Evolutionary conservation across 53 echinoderm and acorn worm species (phyloP), one percentile per base, ranked within the genome.

Genomic region (Stichopus horrens): DNA sequence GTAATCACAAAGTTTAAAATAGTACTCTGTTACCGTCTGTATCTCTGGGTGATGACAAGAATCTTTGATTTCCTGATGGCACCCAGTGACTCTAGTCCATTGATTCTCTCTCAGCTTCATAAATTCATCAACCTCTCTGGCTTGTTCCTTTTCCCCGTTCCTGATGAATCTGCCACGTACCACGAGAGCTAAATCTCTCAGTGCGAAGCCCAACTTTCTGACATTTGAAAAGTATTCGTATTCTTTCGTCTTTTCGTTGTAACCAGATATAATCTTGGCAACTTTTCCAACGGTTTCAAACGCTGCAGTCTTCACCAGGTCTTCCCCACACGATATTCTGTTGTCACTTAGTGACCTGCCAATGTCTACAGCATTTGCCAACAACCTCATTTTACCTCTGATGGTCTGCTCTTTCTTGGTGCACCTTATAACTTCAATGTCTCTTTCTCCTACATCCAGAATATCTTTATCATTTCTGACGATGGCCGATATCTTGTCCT

Each of bases 391-490:
- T 37, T 86, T 86, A 18, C 67, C 68, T 23, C 86, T 86, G 65
- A 68, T 68, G 9, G 23, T 53, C 13, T 86, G 68, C 16, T 58
- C 86, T 16, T 11, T 86, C 71, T 71, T 86, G 54, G 7, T 7
- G 4, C 52, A 86, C 10, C 71, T 74, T 9, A 67, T 22, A 51
- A 5, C 9, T 52, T 54, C 74, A 6, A 86, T 52, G 5, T 67
- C 11, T 10, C 54, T 23, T 8, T 52, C 73, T 68, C 68, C 86
- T 16, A 86, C 86, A 67, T 54, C 23, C 16, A 86, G 11, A 14
- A 86, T 86, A 14, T 86, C 86, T 86, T 5, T 86, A 73, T 86
- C 86, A 86, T 86, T 86, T 37, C 54, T 86, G 51, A 73, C 86
- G 7, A 86, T 74, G 20, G 67, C 52, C 21, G 86, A n/a, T 9